These are phyloP conservation scores for Zhuqinia jingwanae DNA, from an alignment of 2,888 invertebrate genomes.

Conservation along the genomic window DNA sequence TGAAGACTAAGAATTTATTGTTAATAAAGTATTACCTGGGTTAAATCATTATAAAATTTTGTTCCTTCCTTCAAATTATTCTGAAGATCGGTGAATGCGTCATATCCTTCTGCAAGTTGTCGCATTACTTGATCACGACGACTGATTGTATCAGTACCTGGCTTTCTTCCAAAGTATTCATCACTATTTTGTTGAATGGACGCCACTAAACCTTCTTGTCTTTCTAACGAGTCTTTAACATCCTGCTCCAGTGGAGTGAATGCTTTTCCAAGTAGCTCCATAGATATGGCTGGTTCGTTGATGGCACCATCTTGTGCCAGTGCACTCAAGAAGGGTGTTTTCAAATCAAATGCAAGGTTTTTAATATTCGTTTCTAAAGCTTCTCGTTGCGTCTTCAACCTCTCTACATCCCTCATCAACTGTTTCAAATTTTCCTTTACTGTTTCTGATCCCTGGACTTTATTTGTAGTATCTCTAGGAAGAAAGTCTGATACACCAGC, in stretches of 20 bases:
- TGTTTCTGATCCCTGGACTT: slow-evolving; percentile 80
- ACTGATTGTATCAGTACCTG: slow-evolving; percentile 85
- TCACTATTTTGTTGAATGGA: slow-evolving; percentile 85
- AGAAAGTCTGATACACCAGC: slow-evolving; percentile 87
- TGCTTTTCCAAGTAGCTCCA: slow-evolving; percentile 87
- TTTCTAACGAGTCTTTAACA: slow-evolving; percentile 88
- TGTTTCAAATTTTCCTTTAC: slow-evolving; percentile 86
- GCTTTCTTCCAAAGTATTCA: slow-evolving; percentile 79
- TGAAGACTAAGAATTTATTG: too few relatives aligned
- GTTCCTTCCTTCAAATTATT: slow-evolving; percentile 97
- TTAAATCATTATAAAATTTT: slow-evolving; percentile 96
- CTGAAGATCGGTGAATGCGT: slow-evolving; percentile 94
- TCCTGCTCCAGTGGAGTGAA: slow-evolving; percentile 90
- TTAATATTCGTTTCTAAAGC: slow-evolving; percentile 93
- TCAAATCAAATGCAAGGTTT: slow-evolving; percentile 90
- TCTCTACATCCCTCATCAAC: slow-evolving; percentile 91
- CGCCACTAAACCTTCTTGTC: slow-evolving; percentile 87
- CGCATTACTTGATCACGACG: slow-evolving; percentile 90
- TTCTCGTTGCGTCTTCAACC: slow-evolving; percentile 93
- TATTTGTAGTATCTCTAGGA: slow-evolving; percentile 85
- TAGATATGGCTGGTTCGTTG: slow-evolving; percentile 86
- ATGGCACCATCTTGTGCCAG: slow-evolving; percentile 89
- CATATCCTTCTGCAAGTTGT: slow-evolving; percentile 93
- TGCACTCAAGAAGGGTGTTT: slow-evolving; percentile 88
- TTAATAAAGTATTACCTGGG: slow-evolving; percentile 87